Base-by-base conservation (phyloP, 2,113 vertebrate species). In the Oryctolagus cuniculus region DNA sequence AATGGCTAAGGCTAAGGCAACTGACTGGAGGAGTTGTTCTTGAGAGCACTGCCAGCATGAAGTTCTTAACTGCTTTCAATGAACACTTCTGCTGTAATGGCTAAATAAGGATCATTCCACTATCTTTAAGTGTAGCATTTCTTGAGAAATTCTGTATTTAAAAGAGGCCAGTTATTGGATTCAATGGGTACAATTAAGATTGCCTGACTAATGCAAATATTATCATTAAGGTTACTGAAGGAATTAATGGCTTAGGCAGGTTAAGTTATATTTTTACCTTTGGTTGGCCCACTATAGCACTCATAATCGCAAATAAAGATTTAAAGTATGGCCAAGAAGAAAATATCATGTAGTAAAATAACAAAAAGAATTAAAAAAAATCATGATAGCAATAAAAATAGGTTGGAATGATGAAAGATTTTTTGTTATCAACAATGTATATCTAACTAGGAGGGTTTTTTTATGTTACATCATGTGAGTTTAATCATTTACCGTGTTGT, bases 1-100 rank as follows among this genome's bases (percentile, higher is more conserved):
- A 93, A 36, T 3, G 24, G 83, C 70, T 24, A n/a, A 5, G 25
- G 85, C 69, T 36, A 67, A 58, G 55, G 55, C 55, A 58, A 58
- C 55, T 58, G 55, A 19, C 63, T 93, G 16, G 19, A 69, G 81
- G 75, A 96, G 67, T 19, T 94, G 88, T 86, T 97, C 96, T 90
- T 58, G 70, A 29, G 44, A 96, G 75, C 29, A 88, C 83, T 53
- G 93, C 77, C 91, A 84, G 92, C 51, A 93, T 5, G 78, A n/a
- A 1, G 0, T 61, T 87, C 61, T 29, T 8, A 96, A 63, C 66
- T 90, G 67, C 34, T 95, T 49, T 91, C 53, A n/a, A 89, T 73
- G 63, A 96, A 44, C 74, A 73, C 67, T 96, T 53, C 25, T 95
- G 86, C 73, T 85, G 80, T 75, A 73, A 90, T 55, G 31, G 75